Evolutionary conservation across 2,113 vertebrate genomes (phyloP), one percentile per base, ranked within the genome.

Genomic region (Otolemur garnettii): DNA sequence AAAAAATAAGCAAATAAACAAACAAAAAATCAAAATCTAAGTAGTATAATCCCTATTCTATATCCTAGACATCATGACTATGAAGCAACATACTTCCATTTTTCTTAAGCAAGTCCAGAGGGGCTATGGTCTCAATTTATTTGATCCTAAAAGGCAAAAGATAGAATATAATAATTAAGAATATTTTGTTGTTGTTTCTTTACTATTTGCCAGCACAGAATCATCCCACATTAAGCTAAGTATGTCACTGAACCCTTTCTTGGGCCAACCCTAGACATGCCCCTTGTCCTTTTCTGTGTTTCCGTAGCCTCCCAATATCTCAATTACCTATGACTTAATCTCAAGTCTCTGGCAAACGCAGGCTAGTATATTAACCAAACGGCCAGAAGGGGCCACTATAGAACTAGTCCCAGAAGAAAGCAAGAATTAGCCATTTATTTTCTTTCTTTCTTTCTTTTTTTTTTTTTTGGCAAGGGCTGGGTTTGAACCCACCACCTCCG

Each of bases 321-420:
- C 82, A 66, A 35, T 55, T 81, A 9, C 50, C 66, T 75, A 35
- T 50, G 77, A 68, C 24, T 87, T 66, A 64, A 82, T 53, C 42
- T 19, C 17, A 59, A 90, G 15, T 77, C 79, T 82, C 50, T 26
- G 14, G 62, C 55, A 90, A 87, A 87, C 38, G 13, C 74, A 80
- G 71, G 53, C n/a, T 74, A 12, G 18, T 50, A 57, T 79, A 83
- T 59, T 79, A 96, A 74, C 35, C 74, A 93, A 88, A n/a, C 42
- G 82, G 33, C 62, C 96, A 96, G 92, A 83, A 94, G 90, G 30
- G 55, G 78, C 15, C 96, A 81, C 88, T 90, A 38, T 78, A 91
- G 72, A 77, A 91, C 62, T 80, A 81, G 57, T 95, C 91, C 57
- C 30, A 14, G n/a, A 9, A 59, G 26, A 88, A 84, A 88, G 42